Base-by-base conservation (phyloP, 2,888 invertebrate genomes). In the Tetramorium bicarinatum region DNA sequence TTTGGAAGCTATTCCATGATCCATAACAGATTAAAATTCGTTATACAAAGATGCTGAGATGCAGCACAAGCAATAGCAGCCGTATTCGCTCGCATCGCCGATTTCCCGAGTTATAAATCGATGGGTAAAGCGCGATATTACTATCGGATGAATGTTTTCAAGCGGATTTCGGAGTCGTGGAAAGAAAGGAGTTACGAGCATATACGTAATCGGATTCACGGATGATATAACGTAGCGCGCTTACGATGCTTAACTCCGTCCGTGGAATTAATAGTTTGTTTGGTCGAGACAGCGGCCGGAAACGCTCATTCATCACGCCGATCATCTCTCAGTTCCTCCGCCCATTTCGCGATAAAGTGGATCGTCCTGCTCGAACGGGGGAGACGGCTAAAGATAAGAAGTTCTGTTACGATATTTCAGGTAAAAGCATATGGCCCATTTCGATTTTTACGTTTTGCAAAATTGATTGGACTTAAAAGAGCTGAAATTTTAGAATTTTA, bases 211-310 rank as follows among this genome's bases (percentile, higher is more conserved):
- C 85, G 86, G 83, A 88, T 89, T 90, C 74, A 75, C 74, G 84
- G 62, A 74, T 76, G 67, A 76, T 75, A 75, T 81, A 84, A 89
- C 59, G 82, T 71, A 49, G 47, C 62, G 80, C 74, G 41, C 74
- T 34, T 76, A 34, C 84, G 85, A 86, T 84, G 81, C 83, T 84
- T 81, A 71, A 66, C 66, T 18, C 83, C 81, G 87, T 85, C 84
- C 82, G 81, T 74, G 69, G 85, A 91, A 91, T 91, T 91, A 91
- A 91, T 91, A 86, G 87, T 85, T 87, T 83, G 85, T 72, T 67
- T 74, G 66, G 61, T 72, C 64, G 79, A 82, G 86, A 88, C 82
- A 85, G 88, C 81, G 74, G 87, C 72, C 83, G 84, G 87, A 87
- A 86, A 84, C 71, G 87, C 87, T 91, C 91, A 87, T 91, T 87